phyloP scores from a whole-genome alignment of 2,888 invertebrate species.

The Taenaris catops region DNA sequence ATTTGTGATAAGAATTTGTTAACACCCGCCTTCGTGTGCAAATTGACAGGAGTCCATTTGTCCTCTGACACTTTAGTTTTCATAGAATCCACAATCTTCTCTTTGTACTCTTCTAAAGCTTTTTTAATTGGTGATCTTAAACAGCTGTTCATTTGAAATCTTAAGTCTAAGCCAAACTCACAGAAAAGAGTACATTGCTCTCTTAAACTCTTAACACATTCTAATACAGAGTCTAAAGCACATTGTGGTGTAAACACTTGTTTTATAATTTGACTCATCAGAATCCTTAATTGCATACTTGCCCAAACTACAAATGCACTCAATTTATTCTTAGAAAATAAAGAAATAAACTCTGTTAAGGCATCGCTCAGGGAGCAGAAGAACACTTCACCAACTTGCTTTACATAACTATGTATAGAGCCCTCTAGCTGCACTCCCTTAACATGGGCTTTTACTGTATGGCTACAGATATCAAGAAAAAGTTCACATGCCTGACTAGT shows the following conservation, averaged over 20 bases:
- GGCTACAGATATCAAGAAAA: slow-evolving; percentile 89
- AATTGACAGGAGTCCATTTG: slow-evolving; percentile 90
- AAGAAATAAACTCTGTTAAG: slow-evolving; percentile 78
- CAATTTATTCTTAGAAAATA: slow-evolving; percentile 87
- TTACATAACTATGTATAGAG: slow-evolving; percentile 88
- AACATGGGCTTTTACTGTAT: slow-evolving; percentile 88
- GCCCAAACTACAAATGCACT: slow-evolving; percentile 93
- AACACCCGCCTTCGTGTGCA: slow-evolving; percentile 85
- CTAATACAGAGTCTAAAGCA: slow-evolving; percentile 89
- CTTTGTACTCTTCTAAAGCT: slow-evolving; percentile 87
- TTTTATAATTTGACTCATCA: slow-evolving; percentile 90
- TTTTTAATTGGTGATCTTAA: slow-evolving; percentile 87
- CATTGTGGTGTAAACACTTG: slow-evolving; percentile 95
- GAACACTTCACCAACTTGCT: slow-evolving; percentile 90
- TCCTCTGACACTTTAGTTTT: slow-evolving; percentile 89
- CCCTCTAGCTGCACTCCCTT: slow-evolving; percentile 90
- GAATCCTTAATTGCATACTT: slow-evolving; percentile 88
- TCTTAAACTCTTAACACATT: slow-evolving; percentile 91
- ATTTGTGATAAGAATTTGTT: slow-evolving; percentile 85
- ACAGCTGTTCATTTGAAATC: slow-evolving; percentile 93
- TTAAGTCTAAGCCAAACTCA: slow-evolving; percentile 91
- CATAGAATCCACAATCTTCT: slow-evolving; percentile 90
- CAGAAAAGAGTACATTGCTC: slow-evolving; percentile 82
- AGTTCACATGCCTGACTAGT: slow-evolving; percentile 88
- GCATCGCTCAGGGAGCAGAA: slow-evolving; percentile 90